Base-by-base conservation (phyloP, 2,888 invertebrate genomes). In the Muscina levida region DNA sequence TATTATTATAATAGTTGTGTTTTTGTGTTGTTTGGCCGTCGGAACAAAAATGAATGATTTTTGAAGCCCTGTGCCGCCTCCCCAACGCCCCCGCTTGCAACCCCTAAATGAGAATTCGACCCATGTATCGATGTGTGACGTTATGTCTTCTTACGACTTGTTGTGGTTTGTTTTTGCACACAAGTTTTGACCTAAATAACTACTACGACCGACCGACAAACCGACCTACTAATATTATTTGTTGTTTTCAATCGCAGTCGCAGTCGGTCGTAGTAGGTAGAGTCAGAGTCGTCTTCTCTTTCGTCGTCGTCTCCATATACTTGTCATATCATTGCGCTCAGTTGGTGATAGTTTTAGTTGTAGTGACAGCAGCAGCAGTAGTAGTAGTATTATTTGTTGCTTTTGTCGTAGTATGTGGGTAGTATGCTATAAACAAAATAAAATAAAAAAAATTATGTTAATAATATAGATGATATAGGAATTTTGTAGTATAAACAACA, bases 181-280 rank as follows among this genome's bases (percentile, higher is more conserved):
- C 62, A 62, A 62, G 62, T 62, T 31, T 31, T 62, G 62, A 62
- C 62, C 62, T 42, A 62, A 62, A 62, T 62, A 42, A 22, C 42
- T 62, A 39, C 19, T 59, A 42, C 62, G 62, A 19, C 62, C 72
- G 31, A 19, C 62, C 72, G 62, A 19, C 62, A 68, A 8, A 19
- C 62, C 72, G 71, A 37, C 65, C 59, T 42, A 10, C 6, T 51
- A 22, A 56, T 42, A 70, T 11, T 24, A 15, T 22, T 19, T 59
- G 19, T 79, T 31, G 44, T 31, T 31, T 31, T 3, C 53, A 51
- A 42, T 3, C 8, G 15, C 22, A 0, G 1, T 51, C 22, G 10
- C 39, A n/a, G n/a, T n/a, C n/a, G n/a, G n/a, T n/a, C n/a, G n/a
- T n/a, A n/a, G n/a, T n/a, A n/a, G n/a, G n/a, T n/a, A n/a, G n/a